Evolutionary conservation across 2,113 vertebrate genomes (phyloP).

Genomic region (Poecilia latipinna): DNA sequence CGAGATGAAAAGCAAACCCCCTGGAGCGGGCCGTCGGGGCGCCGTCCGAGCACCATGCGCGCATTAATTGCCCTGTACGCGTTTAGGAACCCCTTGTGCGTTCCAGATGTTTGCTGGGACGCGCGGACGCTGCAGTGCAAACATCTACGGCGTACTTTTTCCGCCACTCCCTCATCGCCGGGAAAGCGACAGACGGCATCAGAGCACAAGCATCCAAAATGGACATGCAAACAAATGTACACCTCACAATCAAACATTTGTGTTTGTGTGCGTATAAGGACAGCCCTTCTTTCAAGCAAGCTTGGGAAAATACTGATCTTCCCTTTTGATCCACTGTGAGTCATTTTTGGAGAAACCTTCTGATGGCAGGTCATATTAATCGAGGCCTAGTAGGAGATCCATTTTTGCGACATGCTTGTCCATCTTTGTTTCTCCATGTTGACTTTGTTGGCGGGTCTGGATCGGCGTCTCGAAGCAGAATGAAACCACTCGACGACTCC

Average conservation of each 20-base stretch:
- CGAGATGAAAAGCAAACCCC: constrained; percentile 40
- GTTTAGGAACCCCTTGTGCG: background rate
- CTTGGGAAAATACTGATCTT: constrained; percentile 25
- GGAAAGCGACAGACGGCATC: constrained; percentile 30
- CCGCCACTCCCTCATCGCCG: constrained; percentile 2
- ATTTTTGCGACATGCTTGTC: no score
- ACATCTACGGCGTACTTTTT: constrained; percentile 32
- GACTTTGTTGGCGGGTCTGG: background rate
- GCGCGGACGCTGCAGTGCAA: constrained; percentile 9
- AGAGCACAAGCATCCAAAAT: constrained; percentile 40
- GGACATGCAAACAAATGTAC: constrained; percentile 51
- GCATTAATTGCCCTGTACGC: constrained; percentile 14
- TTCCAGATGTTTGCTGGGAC: constrained; percentile 4
- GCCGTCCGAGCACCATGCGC: no score
- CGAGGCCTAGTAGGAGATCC: background rate
- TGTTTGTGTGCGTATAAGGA: constrained; percentile 19
- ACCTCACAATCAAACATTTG: constrained; percentile 32
- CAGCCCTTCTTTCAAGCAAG: constrained; percentile 29
- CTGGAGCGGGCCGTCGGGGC: background rate
- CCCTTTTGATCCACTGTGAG: constrained; percentile 27
- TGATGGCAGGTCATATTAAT: constrained; percentile 5
- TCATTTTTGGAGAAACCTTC: constrained; percentile 14
- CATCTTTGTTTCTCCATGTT: no score
- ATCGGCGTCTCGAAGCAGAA: background rate
- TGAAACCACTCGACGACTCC: background rate